Base-by-base conservation (phyloP, 23 tunicate species). In the Styela clava region DNA sequence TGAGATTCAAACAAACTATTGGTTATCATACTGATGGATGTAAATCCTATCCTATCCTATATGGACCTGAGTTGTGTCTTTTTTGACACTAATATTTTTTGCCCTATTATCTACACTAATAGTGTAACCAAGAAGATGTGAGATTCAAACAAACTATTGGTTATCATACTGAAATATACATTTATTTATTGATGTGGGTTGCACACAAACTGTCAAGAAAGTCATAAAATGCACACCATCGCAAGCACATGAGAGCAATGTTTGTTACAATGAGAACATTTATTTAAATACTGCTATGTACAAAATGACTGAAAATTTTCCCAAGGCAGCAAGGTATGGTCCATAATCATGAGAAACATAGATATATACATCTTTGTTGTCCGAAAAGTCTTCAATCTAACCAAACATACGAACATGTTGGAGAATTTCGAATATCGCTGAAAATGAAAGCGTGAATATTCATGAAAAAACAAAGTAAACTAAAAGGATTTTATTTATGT, bases 401-500 rank as follows among this genome's bases (percentile, higher is more conserved):
- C 68, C 81, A 52, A 76, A 76, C 9, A 64, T 44, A 0, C 81
- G 52, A 44, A 76, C 44, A n/a, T 76, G 81, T 1, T 76, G 81
- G 31, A 76, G 27, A 16, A 76, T 76, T 52, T 76, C 81, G 26
- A 76, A 76, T 16, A 76, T 33, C 5, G 81, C 81, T 71, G 77
- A 71, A 71, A 71, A 71, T 18, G 3, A 65, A 65, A 65, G 31
- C 20, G 20, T 56, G 18, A 56, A 18, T 18, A 18, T 18, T 18
- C 20, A 56, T 56, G 18, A 56, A 20, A 56, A 56, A 20, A 56
- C 20, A 20, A 18, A 56, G 18, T 20, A 56, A 20, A 20, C 18
- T 18, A 18, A 56, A 56, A 20, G 18, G 63, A 56, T 18, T 56
- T 18, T 20, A 56, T 56, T 18, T 56, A 18, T 56, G 18, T 56